Conservation (phyloP, 2,797 vertebrate species). For the Cossypha heuglini region DNA sequence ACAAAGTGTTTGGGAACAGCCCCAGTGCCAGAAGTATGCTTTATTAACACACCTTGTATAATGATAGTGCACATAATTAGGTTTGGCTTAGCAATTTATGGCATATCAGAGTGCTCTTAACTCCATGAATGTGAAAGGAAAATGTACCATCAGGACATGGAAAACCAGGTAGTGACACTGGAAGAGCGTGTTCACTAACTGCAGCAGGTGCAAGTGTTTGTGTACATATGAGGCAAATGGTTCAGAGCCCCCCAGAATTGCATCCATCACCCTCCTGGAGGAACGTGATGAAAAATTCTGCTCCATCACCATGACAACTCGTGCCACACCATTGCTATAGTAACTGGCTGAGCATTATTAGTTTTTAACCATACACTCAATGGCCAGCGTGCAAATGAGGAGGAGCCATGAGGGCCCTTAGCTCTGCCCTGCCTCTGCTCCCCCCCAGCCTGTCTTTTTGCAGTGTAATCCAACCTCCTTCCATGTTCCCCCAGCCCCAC, state of each 20-base stretch:
- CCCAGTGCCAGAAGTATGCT: not conserved
- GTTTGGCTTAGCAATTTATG: not conserved
- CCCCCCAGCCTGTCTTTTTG: not conserved
- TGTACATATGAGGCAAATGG: not conserved
- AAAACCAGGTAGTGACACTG: not conserved
- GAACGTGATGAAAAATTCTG: slow-evolving; percentile 22
- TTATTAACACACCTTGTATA: not conserved
- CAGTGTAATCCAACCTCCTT: not conserved
- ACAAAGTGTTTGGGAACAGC: not conserved
- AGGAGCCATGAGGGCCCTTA: fast-evolving
- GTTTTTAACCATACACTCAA: slow-evolving; percentile 34
- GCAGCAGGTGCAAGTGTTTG: not conserved
- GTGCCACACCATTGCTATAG: slow-evolving; percentile 65
- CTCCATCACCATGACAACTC: slow-evolving; percentile 74
- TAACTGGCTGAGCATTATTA: slow-evolving; percentile 63
- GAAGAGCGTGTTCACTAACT: not conserved
- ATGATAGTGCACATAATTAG: not conserved
- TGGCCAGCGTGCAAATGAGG: not conserved
- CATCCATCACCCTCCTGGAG: slow-evolving; percentile 40
- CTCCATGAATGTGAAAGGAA: not conserved
- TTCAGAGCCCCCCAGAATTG: not conserved
- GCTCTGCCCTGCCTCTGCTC: not conserved
- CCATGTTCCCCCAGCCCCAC: not conserved
- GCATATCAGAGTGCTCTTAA: not conserved
- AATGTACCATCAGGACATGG: not conserved